Evolutionary conservation across 2,797 vertebrate species (phyloP).

Genomic region (Limnodromus scolopaceus): DNA sequence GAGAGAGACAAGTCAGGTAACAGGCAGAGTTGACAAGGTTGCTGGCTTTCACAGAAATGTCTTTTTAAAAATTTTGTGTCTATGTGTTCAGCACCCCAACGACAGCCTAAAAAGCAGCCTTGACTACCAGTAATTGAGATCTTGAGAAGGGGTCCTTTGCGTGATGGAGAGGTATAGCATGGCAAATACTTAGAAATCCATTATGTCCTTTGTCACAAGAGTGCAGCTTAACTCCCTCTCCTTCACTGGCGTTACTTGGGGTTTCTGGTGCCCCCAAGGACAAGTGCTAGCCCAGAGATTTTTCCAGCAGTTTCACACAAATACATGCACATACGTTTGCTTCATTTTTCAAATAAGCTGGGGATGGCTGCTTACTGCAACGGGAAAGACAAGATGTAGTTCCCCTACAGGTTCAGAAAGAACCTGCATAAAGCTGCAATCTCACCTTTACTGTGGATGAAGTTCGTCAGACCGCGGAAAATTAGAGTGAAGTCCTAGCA

Average conservation of each 20-base stretch:
- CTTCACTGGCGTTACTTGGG: neutral
- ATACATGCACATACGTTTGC: neutral
- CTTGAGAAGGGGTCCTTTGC: neutral
- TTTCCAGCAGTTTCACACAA: neutral
- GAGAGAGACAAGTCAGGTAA: neutral
- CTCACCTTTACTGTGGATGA: neutral
- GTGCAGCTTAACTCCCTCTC: neutral
- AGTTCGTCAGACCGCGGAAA: neutral
- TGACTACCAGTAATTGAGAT: accelerated
- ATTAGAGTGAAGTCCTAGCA: neutral
- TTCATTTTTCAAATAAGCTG: neutral
- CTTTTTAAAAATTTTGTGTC: neutral
- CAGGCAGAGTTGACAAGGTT: neutral
- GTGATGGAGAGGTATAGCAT: neutral
- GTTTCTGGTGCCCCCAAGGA: neutral
- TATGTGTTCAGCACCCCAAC: neutral
- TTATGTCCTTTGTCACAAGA: neutral
- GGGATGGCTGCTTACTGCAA: neutral
- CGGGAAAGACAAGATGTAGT: neutral
- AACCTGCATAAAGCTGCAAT: neutral
- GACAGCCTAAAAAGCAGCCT: neutral
- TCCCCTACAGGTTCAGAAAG: neutral
- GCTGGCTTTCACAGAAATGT: neutral
- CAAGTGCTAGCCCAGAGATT: neutral
- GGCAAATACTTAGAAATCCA: neutral